These are phyloP conservation scores for Plectrocnemia conspersa DNA, from an alignment of 1,140 invertebrate genomes.

Conservation along the genomic window DNA sequence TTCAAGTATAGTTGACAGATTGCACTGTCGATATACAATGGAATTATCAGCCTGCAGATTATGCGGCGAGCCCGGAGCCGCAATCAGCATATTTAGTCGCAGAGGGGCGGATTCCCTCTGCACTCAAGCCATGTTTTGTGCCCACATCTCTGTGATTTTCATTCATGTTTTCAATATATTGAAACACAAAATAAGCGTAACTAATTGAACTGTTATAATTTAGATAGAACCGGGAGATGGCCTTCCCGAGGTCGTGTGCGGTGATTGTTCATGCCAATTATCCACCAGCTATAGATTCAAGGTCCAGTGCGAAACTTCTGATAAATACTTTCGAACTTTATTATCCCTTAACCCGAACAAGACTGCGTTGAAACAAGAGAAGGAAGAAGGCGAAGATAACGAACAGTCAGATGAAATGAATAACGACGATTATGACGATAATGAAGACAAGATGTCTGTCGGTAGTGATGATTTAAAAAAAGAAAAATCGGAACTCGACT, in stretches of 20 bases:
- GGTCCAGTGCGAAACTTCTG: constrained; percentile 19
- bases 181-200: not conserved
- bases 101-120: not conserved
- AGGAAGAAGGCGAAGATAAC: not conserved
- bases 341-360: not conserved
- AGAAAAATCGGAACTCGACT: too few species aligned
- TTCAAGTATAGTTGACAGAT: too few species aligned
- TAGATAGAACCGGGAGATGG: constrained; percentile 24
- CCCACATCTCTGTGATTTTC: not conserved
- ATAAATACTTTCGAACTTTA: constrained; percentile 17
- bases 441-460: constrained; percentile 1
- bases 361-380: not conserved
- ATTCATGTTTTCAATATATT: not conserved
- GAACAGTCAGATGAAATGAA: constrained; percentile 1
- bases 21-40: too few species aligned
- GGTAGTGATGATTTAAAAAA: not conserved
- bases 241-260: constrained; percentile 21
- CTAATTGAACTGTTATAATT: not conserved
- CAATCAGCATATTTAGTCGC: not conserved
- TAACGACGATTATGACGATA: not conserved
- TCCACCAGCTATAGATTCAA: constrained; percentile 15
- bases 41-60: too few species aligned
- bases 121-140: constrained; percentile 7
- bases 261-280: constrained; percentile 14
- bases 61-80: not conserved